Percentiles rank a stretch among this genome's conserved stretches.
Conservation (phyloP, 2,888 invertebrate species). For the Atethmia centrago region DNA sequence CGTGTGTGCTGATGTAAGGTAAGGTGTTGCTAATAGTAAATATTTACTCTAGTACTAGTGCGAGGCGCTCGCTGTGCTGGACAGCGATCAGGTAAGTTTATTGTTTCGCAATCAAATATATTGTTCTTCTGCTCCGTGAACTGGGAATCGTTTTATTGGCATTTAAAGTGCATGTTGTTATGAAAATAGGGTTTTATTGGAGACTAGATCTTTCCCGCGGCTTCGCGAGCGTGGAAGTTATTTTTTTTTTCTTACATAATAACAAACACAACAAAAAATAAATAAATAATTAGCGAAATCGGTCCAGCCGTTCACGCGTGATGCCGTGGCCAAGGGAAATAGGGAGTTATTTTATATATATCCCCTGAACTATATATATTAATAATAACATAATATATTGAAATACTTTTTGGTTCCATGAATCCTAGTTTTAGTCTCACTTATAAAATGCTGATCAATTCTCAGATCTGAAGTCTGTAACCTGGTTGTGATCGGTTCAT, state of each 20-base stretch:
- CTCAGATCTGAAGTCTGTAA: background rate
- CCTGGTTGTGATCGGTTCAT: background rate
- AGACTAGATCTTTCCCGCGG: no score
- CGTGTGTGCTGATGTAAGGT: conserved; percentile 53
- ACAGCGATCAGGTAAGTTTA: conserved; percentile 70
- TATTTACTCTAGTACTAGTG: conserved; percentile 71
- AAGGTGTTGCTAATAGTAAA: conserved; percentile 77
- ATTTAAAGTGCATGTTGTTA: conserved; percentile 31
- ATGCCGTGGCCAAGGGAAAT: no score
- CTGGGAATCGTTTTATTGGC: conserved; percentile 35
- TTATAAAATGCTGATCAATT: background rate
- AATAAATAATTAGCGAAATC: no score
- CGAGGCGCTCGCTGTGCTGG: conserved; percentile 57
- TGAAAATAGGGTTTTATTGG: conserved; percentile 18
- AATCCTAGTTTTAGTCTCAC: no score
- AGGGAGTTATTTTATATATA: no score
- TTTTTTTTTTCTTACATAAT: no score
- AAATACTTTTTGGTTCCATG: background rate
- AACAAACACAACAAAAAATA: no score
- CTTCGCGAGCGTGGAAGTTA: no score
- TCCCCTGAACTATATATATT: no score
- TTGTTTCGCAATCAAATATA: conserved; percentile 62
- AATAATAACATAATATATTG: no score
- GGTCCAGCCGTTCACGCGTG: no score
- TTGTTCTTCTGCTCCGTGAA: conserved; percentile 27